Conservation (phyloP, 1,140 invertebrate species). For the Eupristina koningsbergeri region DNA sequence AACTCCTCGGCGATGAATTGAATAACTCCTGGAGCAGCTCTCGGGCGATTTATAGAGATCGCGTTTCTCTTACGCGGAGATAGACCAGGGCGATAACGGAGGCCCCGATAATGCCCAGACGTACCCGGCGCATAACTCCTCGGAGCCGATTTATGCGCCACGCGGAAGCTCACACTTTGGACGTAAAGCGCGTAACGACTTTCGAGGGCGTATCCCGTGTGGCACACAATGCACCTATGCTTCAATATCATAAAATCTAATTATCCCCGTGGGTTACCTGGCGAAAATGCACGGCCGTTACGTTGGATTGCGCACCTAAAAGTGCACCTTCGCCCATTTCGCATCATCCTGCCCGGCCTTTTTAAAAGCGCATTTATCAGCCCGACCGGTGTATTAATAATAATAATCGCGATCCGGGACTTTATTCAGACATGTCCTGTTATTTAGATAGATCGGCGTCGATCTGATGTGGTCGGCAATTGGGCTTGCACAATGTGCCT, state of each 20-base stretch:
- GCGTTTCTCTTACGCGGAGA: not conserved
- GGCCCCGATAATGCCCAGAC: not conserved
- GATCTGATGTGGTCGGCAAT: not conserved
- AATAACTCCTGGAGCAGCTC: not conserved
- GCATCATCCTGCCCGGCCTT: too few species aligned
- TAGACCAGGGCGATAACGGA: not conserved
- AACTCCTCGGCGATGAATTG: not conserved
- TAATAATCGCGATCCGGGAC: too few species aligned
- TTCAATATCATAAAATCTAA: not conserved
- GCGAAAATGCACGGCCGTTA: not conserved
- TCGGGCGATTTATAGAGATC: not conserved
- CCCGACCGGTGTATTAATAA: too few species aligned
- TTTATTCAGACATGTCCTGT: too few species aligned
- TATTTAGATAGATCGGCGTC: not conserved
- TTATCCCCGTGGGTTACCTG: not conserved
- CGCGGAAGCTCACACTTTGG: not conserved
- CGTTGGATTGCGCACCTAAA: too few species aligned
- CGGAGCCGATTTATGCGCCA: not conserved
- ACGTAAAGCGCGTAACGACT: not conserved
- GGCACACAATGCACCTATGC: not conserved
- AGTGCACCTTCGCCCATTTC: too few species aligned
- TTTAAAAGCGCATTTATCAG: too few species aligned
- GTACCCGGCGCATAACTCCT: not conserved
- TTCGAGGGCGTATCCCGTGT: not conserved
- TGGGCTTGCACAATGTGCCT: not conserved